Evolutionary conservation across 1,140 invertebrate species (phyloP).

Genomic region (Trichomalopsis sarcophagae): DNA sequence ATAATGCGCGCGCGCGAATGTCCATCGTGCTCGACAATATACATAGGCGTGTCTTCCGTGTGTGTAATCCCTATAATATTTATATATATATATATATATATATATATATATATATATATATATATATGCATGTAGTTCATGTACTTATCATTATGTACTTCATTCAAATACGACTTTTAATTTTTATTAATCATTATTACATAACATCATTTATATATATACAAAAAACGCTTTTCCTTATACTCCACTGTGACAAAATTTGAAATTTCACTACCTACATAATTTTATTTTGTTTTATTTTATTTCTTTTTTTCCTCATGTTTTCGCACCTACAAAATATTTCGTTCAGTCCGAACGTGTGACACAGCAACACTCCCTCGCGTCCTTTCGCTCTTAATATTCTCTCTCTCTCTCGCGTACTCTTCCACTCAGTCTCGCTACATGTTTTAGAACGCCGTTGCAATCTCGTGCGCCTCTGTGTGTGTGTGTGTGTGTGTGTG

Average conservation of each 20-base stretch:
- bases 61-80: slow-evolving; percentile 24
- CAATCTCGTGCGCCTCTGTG: slow-evolving; percentile 22
- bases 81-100: too few species aligned
- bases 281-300: neutral
- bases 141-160: slow-evolving; percentile 2
- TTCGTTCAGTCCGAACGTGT: slow-evolving; percentile 41
- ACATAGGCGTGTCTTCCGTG: neutral
- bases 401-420: slow-evolving; percentile 15
- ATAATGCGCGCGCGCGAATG: neutral
- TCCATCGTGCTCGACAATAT: neutral
- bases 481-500: too few species aligned
- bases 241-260: slow-evolving; percentile 46
- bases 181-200: slow-evolving; percentile 50
- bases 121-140: slow-evolving; percentile 11
- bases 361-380: neutral
- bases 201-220: slow-evolving; percentile 50
- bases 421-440: slow-evolving; percentile 22
- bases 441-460: slow-evolving; percentile 28
- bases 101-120: too few species aligned
- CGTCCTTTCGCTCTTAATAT: slow-evolving; percentile 30
- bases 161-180: slow-evolving; percentile 37
- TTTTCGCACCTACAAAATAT: slow-evolving; percentile 50
- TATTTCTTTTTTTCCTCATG: neutral
- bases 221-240: slow-evolving; percentile 46
- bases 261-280: slow-evolving; percentile 52